These are phyloP conservation scores for Epinephelus cyanopodus DNA, from an alignment of 2,113 vertebrate genomes.

Conservation along the genomic window DNA sequence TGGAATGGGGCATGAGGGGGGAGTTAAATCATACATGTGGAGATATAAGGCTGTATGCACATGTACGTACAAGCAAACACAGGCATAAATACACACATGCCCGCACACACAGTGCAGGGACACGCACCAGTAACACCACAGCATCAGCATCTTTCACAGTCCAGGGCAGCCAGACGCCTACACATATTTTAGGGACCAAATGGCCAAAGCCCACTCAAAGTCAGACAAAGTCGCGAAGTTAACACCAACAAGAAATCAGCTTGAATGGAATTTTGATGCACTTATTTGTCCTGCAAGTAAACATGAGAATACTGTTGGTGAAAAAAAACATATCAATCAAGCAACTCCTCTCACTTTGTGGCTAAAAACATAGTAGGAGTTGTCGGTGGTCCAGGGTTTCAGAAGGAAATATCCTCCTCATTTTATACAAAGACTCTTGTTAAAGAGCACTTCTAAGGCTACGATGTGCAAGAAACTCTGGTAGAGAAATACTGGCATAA, in stretches of 20 bases:
- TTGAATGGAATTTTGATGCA: neutral
- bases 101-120: neutral
- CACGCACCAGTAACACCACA: conserved; percentile 1
- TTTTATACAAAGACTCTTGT: conserved; percentile 13
- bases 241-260: conserved; percentile 24
- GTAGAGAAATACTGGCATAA: too few species aligned
- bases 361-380: conserved; percentile 19
- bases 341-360: neutral
- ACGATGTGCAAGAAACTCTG: neutral
- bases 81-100: conserved; percentile 6
- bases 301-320: conserved; percentile 23
- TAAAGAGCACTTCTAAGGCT: neutral
- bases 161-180: neutral
- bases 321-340: neutral
- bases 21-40: conserved; percentile 51
- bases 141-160: conserved; percentile 44
- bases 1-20: conserved; percentile 44
- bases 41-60: conserved; percentile 6
- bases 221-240: conserved; percentile 23
- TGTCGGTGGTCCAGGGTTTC: neutral
- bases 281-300: conserved; percentile 4
- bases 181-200: conserved; percentile 27
- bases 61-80: conserved; percentile 33
- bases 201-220: conserved; percentile 31
- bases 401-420: conserved; percentile 12